Conservation (phyloP, 1,140 invertebrate species). For the Diorhabda elongata region DNA sequence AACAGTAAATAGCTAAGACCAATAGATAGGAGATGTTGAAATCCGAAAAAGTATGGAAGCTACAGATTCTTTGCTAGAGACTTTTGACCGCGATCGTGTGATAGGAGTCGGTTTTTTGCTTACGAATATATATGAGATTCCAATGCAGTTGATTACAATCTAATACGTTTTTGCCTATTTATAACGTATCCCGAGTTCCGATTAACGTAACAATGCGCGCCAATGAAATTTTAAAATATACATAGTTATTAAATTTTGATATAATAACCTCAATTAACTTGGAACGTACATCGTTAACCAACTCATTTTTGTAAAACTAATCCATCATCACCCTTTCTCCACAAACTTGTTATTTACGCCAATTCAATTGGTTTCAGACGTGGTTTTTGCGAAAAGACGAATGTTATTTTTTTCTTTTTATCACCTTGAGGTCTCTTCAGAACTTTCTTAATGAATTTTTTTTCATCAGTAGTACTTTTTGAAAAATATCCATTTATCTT, state of each 20-base stretch:
- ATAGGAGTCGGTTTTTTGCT: no score
- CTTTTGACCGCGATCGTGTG: no score
- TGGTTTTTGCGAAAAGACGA: neutral
- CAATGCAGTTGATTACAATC: no score
- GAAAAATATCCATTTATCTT: conserved; percentile 1
- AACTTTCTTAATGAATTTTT: neutral
- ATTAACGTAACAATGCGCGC: no score
- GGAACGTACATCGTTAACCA: neutral
- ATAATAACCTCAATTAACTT: neutral
- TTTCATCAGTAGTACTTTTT: neutral
- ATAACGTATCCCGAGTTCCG: no score
- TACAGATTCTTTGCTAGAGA: no score
- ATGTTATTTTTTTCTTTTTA: neutral
- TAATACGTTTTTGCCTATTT: no score
- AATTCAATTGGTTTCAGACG: neutral
- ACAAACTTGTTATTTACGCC: conserved; percentile 2
- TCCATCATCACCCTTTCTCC: neutral
- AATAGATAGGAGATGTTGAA: no score
- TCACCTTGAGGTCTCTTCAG: neutral
- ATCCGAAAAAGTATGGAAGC: no score
- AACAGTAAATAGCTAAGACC: no score
- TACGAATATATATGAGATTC: no score
- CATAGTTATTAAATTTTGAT: neutral
- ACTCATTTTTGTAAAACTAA: neutral
- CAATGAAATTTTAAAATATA: no score